Conservation (phyloP, 2,888 invertebrate genomes). For the Mimas tiliae region DNA sequence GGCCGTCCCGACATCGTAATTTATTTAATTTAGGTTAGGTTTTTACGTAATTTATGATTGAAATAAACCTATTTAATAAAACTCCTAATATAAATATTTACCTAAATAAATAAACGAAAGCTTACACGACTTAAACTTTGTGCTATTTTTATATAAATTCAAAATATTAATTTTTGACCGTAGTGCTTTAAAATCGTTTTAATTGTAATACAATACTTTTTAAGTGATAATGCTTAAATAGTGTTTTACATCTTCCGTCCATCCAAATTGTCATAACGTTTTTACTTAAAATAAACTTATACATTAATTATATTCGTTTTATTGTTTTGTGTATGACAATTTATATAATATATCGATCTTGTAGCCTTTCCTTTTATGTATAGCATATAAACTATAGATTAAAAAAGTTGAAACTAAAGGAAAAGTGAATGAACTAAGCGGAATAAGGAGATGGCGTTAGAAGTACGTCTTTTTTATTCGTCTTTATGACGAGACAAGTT, state of each 20-base stretch:
- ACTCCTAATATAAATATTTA: conserved; percentile 67
- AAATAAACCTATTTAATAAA: conserved; percentile 77
- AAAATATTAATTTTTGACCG: conserved; percentile 63
- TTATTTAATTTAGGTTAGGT: conserved; percentile 80
- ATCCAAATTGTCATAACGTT: conserved; percentile 75
- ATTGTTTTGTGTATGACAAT: conserved; percentile 31
- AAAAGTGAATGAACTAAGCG: too few relatives aligned
- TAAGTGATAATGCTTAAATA: conserved; percentile 40
- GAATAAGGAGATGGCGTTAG: too few relatives aligned
- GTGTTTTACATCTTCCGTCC: conserved; percentile 53
- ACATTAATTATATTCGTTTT: conserved; percentile 47
- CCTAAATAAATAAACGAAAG: conserved; percentile 60
- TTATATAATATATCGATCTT: too few relatives aligned
- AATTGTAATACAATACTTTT: conserved; percentile 58
- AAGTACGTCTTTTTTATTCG: too few relatives aligned
- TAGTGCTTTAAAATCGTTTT: conserved; percentile 70
- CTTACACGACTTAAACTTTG: conserved; percentile 63
- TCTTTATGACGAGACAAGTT: too few relatives aligned
- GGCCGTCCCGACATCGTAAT: conserved; percentile 85
- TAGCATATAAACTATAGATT: too few relatives aligned
- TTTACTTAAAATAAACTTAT: conserved; percentile 75
- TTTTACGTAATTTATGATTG: conserved; percentile 79
- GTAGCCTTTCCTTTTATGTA: too few relatives aligned
- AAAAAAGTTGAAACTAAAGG: too few relatives aligned
- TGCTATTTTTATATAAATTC: conserved; percentile 65